These are phyloP conservation scores for Prionchulus punctatus DNA, from an alignment of 2,888 invertebrate genomes.

Conservation along the genomic window DNA sequence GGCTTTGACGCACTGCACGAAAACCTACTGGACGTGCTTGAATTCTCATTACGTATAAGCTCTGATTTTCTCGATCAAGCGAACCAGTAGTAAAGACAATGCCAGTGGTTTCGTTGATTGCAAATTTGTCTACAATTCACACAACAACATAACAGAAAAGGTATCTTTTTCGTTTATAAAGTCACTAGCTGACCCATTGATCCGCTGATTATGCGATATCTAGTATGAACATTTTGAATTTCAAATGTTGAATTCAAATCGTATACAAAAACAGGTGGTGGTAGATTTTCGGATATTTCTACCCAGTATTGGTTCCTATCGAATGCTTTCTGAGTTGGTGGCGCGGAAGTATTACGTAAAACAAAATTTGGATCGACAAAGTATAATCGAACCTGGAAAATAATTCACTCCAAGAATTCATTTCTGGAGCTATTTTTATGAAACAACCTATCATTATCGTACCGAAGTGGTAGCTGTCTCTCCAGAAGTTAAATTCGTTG, in stretches of 20 bases:
- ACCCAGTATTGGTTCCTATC: not conserved
- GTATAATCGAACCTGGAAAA: not conserved
- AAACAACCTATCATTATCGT: not conserved
- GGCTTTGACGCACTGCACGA: no score
- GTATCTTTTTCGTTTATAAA: not conserved
- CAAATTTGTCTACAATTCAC: not conserved
- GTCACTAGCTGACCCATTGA: not conserved
- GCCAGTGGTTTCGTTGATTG: conserved; percentile 1
- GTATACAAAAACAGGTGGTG: not conserved
- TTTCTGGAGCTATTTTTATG: no score
- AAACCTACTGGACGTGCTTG: conserved; percentile 2
- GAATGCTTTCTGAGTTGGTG: not conserved
- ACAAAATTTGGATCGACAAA: not conserved
- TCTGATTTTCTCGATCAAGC: conserved; percentile 6
- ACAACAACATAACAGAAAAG: no score
- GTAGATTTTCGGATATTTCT: not conserved
- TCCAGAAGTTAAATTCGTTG: not conserved
- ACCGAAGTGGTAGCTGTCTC: not conserved
- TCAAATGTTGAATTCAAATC: not conserved
- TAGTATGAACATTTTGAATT: not conserved
- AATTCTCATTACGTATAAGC: not conserved
- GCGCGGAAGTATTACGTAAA: no score
- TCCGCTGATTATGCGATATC: not conserved
- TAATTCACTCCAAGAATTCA: not conserved
- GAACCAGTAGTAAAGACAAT: not conserved